phyloP scores from a whole-genome alignment of 1,140 invertebrate genomes.

The Panagrolaimus sp. region DNA sequence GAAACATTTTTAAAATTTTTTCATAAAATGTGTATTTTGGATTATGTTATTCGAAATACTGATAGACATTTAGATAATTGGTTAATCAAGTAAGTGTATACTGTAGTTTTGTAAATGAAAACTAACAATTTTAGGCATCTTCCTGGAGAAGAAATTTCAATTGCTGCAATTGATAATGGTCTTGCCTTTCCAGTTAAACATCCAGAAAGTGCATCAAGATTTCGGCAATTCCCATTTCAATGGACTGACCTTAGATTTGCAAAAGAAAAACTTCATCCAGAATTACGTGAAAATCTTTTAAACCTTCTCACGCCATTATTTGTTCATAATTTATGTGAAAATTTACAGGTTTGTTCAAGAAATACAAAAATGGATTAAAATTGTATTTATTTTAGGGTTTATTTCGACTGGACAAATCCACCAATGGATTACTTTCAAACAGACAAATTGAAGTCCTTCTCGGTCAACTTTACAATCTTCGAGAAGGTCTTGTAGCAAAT shows the following conservation, averaged over 20 bases:
- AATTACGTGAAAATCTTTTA: slow-evolving; percentile 33
- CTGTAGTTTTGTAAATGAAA: too few relatives aligned
- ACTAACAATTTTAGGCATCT: slow-evolving; percentile 49
- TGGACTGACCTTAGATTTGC: slow-evolving; percentile 44
- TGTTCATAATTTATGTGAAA: slow-evolving; percentile 41
- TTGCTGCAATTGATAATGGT: slow-evolving; percentile 53
- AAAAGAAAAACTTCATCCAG: slow-evolving; percentile 29
- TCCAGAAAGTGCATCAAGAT: slow-evolving; percentile 43
- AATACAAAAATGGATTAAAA: slow-evolving; percentile 27
- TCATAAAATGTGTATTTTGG: slow-evolving; percentile 48
- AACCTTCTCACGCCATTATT: slow-evolving; percentile 41
- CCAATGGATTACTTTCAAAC: slow-evolving; percentile 39
- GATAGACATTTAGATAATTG: slow-evolving; percentile 52
- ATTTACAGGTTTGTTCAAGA: slow-evolving; percentile 40
- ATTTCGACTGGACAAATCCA: slow-evolving; percentile 52
- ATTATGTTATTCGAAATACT: slow-evolving; percentile 52
- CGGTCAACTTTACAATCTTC: slow-evolving; percentile 36
- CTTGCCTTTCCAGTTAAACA: slow-evolving; percentile 52
- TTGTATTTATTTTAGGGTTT: slow-evolving; percentile 32
- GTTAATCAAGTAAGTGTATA: slow-evolving; percentile 35
- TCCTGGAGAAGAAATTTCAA: slow-evolving; percentile 41
- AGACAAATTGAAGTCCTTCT: not conserved
- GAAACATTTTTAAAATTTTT: slow-evolving; percentile 39
- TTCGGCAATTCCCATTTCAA: slow-evolving; percentile 45
- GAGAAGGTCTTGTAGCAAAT: slow-evolving; percentile 13